phyloP scores from a whole-genome alignment of 2,888 invertebrate genomes.

The Schrankia costaestrigalis region DNA sequence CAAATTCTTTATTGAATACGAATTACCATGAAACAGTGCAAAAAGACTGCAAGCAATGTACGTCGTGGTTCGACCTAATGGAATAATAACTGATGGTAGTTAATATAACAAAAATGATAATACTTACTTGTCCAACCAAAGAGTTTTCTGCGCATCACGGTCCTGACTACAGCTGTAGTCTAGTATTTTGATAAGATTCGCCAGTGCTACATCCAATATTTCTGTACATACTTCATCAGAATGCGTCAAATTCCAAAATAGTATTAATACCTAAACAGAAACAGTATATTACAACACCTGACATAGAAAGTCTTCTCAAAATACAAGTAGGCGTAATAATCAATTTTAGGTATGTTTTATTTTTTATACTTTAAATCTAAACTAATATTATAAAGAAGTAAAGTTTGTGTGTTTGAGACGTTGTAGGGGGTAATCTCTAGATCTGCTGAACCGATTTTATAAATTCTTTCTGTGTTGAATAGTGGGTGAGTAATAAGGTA shows the following conservation, averaged over 20 bases:
- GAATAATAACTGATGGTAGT: background rate
- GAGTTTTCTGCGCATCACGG: conserved; percentile 96
- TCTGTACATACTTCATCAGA: conserved; percentile 97
- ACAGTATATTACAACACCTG: background rate
- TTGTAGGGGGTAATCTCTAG: no score
- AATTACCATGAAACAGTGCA: no score
- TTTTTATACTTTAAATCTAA: no score
- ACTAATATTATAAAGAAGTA: background rate
- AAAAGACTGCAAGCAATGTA: background rate
- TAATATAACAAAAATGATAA: background rate
- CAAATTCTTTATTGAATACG: no score
- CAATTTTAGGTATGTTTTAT: no score
- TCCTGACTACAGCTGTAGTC: conserved; percentile 99
- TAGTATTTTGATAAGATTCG: conserved; percentile 97
- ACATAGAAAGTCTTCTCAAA: no score
- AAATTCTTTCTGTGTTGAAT: no score
- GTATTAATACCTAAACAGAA: conserved; percentile 85
- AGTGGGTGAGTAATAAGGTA: no score
- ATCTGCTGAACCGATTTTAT: no score
- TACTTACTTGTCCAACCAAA: conserved; percentile 92
- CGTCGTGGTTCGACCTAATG: background rate
- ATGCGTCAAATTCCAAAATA: conserved; percentile 98
- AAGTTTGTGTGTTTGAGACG: background rate
- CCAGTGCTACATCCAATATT: conserved; percentile 97
- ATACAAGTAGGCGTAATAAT: no score